These are phyloP conservation scores for Temnothorax ravouxi DNA, from an alignment of 2,888 invertebrate genomes.

Conservation along the genomic window DNA sequence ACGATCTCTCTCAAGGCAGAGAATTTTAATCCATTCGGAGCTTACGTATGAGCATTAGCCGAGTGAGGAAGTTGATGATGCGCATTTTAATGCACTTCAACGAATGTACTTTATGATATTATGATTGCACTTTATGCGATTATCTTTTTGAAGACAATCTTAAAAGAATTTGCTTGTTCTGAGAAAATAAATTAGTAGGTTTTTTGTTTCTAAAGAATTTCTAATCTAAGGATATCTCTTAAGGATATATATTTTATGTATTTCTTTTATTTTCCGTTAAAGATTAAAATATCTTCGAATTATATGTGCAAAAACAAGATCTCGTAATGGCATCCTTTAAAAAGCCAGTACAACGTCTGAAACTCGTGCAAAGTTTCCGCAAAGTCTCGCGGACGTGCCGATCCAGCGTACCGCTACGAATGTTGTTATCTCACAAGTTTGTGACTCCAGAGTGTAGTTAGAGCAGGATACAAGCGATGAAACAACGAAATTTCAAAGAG, in stretches of 20 bases:
- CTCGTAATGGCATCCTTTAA: constrained; percentile 37
- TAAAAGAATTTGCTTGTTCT: background rate
- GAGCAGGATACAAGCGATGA: constrained; percentile 44
- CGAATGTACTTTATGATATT: background rate
- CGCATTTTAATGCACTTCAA: constrained; percentile 14
- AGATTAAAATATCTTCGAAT: background rate
- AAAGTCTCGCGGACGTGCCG: constrained; percentile 51
- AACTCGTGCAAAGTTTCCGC: constrained; percentile 48
- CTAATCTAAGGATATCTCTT: background rate
- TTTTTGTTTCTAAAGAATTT: background rate
- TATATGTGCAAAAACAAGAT: constrained; percentile 12
- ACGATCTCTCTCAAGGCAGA: background rate
- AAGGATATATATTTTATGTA: background rate
- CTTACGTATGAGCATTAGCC: background rate
- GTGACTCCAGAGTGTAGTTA: constrained; percentile 59
- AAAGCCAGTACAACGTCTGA: constrained; percentile 36
- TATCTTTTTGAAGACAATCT: background rate
- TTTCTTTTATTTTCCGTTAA: background rate
- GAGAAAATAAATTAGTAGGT: background rate
- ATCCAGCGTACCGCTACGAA: constrained; percentile 51
- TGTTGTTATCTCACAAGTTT: constrained; percentile 59
- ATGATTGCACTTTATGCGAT: background rate
- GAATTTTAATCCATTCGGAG: constrained; percentile 37
- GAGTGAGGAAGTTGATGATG: constrained; percentile 8
- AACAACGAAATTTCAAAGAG: constrained; percentile 58